These are phyloP conservation scores for Catalaphyllia jardinei DNA, from an alignment of 64 coral and sea anemone genomes.

Conservation along the genomic window DNA sequence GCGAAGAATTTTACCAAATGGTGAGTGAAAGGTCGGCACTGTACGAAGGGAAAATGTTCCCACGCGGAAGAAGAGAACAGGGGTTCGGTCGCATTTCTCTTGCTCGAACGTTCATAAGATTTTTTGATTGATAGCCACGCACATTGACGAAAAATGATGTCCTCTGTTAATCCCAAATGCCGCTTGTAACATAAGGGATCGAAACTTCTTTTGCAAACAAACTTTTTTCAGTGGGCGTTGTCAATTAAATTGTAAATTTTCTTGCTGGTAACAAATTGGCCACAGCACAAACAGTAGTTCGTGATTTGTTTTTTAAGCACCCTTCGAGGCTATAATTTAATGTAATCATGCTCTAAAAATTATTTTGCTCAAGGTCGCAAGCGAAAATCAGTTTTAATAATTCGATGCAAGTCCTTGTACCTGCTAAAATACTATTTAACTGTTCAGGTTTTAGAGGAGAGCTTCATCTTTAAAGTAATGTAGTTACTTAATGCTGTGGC, in stretches of 20 bases:
- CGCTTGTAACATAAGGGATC: neutral
- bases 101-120: neutral
- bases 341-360: neutral
- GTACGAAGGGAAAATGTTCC: neutral
- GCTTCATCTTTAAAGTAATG: no score
- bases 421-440: no score
- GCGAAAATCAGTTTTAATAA: neutral
- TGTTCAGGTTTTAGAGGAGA: no score
- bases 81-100: neutral
- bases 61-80: neutral
- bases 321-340: neutral
- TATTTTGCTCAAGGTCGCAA: neutral
- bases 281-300: neutral
- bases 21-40: neutral
- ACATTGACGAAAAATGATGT: no score
- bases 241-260: neutral
- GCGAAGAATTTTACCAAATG: constrained; percentile 20
- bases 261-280: neutral
- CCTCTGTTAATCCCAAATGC: no score
- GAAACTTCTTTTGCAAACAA: neutral
- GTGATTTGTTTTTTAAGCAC: neutral
- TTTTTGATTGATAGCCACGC: no score
- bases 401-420: no score
- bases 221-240: neutral
- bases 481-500: no score